Evolutionary conservation across 2,113 vertebrate species (phyloP).

Genomic region (Grantiella picta): DNA sequence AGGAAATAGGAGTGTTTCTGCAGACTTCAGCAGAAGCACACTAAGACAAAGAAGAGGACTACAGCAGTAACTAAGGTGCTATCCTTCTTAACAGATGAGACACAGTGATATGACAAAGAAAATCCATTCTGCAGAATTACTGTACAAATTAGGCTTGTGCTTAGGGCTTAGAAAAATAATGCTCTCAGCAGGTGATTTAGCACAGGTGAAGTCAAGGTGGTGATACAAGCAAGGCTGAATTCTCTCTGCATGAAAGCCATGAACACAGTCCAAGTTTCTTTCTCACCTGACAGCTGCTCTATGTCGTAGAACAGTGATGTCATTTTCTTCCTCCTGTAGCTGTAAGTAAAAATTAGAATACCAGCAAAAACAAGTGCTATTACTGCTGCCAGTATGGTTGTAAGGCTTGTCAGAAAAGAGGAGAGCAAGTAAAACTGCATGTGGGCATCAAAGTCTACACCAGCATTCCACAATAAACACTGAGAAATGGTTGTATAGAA

Average conservation of each 20-base stretch:
- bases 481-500: not conserved
- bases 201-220: not conserved
- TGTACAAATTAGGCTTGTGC: not conserved
- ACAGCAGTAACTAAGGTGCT: not conserved
- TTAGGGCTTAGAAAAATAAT: not conserved
- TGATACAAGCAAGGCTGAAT: not conserved
- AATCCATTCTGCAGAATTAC: not conserved
- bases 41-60: not conserved
- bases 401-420: not conserved
- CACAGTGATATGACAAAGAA: not conserved
- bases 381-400: not conserved
- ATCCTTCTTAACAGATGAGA: not conserved
- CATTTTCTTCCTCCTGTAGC: not conserved
- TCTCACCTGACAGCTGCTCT: not conserved
- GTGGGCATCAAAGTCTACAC: not conserved
- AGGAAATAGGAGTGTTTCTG: not conserved
- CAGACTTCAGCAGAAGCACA: not conserved
- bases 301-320: not conserved
- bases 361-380: not conserved
- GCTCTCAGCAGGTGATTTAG: not conserved
- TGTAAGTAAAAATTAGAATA: slow-evolving; percentile 10
- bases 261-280: not conserved
- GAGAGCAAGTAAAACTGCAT: not conserved
- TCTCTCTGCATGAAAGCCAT: not conserved
- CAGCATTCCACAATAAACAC: not conserved